Conservation (phyloP, 2,113 vertebrate genomes). For the Alligator mississippiensis region DNA sequence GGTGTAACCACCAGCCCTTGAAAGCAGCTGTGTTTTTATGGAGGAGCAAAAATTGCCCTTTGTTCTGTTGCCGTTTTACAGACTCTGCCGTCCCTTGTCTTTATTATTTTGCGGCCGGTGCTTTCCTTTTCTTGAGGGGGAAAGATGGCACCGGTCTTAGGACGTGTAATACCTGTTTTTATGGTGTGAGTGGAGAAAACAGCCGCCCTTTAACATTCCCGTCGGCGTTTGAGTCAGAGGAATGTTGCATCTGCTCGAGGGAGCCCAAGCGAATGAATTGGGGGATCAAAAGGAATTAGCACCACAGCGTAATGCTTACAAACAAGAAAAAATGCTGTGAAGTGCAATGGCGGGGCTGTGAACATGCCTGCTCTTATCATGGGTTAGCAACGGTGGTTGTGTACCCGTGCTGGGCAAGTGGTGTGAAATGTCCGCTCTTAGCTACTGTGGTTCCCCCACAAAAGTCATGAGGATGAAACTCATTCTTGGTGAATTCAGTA, state of each 20-base stretch:
- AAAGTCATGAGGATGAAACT: too few relatives aligned
- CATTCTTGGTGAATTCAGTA: not conserved
- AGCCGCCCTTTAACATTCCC: not conserved
- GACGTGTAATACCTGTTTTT: too few relatives aligned
- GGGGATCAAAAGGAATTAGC: conserved; percentile 56
- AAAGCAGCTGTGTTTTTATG: not conserved
- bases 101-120: not conserved
- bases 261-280: conserved; percentile 47
- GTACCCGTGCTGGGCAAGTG: not conserved
- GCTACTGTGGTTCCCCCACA: too few relatives aligned
- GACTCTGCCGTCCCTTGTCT: not conserved
- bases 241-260: not conserved
- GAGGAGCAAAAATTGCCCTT: not conserved
- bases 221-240: not conserved
- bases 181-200: not conserved
- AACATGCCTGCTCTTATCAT: not conserved
- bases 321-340: conserved; percentile 31
- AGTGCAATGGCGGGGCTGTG: not conserved
- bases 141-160: too few relatives aligned
- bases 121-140: not conserved
- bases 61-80: not conserved
- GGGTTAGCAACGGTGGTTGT: not conserved
- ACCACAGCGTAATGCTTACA: conserved; percentile 17
- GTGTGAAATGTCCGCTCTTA: not conserved
- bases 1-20: conserved; percentile 43